Evolutionary conservation across 2,797 vertebrate species (phyloP).

Genomic region (Moxostoma hubbsi): DNA sequence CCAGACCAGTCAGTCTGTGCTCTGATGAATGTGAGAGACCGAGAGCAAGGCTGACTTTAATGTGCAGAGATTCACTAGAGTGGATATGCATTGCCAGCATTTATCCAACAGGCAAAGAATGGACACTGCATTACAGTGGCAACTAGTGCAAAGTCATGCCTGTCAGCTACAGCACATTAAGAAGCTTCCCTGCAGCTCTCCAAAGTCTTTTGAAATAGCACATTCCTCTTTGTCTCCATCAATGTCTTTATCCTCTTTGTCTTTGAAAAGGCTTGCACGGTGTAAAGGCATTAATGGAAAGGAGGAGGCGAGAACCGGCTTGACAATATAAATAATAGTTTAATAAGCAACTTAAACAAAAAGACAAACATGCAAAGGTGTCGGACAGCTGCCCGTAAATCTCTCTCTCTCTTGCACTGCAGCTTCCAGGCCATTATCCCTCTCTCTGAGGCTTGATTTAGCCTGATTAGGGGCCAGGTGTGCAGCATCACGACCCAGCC

Average conservation of each 20-base stretch:
- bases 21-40: neutral
- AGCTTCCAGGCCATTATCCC: no score
- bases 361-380: no score
- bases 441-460: no score
- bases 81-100: constrained; percentile 32
- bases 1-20: neutral
- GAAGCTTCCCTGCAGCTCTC: neutral
- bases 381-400: no score
- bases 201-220: neutral
- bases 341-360: no score
- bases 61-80: constrained; percentile 20
- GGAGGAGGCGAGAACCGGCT: no score
- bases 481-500: no score
- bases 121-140: constrained; percentile 20
- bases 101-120: constrained; percentile 17
- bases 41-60: neutral
- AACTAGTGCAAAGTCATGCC: neutral
- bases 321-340: no score
- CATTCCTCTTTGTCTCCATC: neutral
- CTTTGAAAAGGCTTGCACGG: no score
- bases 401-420: no score
- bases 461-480: no score
- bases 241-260: neutral
- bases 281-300: no score
- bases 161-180: neutral